Percentiles rank a stretch among this genome's conserved stretches.
phyloP scores from a whole-genome alignment of 2,888 invertebrate genomes.

The Oscheius sp. region DNA sequence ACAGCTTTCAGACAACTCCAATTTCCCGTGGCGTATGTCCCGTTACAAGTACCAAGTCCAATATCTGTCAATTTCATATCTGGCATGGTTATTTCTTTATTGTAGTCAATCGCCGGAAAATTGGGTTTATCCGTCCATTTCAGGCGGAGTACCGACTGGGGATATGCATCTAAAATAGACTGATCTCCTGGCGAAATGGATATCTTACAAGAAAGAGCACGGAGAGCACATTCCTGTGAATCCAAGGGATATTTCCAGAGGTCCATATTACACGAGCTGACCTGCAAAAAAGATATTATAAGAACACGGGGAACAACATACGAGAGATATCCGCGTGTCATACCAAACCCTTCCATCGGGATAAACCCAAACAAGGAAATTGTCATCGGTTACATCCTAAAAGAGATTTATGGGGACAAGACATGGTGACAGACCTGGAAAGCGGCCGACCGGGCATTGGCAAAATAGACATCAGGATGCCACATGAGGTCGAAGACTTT shows the following conservation, averaged over 20 bases:
- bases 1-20: constrained; percentile 78
- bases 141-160: constrained; percentile 68
- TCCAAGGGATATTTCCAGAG: constrained; percentile 74
- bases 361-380: constrained; percentile 71
- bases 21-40: constrained; percentile 73
- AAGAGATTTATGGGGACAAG: background rate
- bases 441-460: constrained; percentile 67
- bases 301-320: background rate
- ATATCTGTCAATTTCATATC: constrained; percentile 69
- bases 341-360: constrained; percentile 71
- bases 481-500: constrained; percentile 67
- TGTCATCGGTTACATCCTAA: constrained; percentile 69
- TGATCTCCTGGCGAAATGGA: background rate
- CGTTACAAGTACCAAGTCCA: constrained; percentile 67
- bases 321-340: constrained; percentile 60
- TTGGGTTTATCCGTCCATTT: constrained; percentile 65
- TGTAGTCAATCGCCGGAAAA: constrained; percentile 66
- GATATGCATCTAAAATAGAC: constrained; percentile 43
- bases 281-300: constrained; percentile 1
- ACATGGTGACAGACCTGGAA: constrained; percentile 49
- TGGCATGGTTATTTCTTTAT: constrained; percentile 71
- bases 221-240: constrained; percentile 76
- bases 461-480: constrained; percentile 68
- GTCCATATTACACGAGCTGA: constrained; percentile 63
- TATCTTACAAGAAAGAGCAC: constrained; percentile 74